phyloP scores from a whole-genome alignment of 1,140 invertebrate species.

The Bacillus rossius region DNA sequence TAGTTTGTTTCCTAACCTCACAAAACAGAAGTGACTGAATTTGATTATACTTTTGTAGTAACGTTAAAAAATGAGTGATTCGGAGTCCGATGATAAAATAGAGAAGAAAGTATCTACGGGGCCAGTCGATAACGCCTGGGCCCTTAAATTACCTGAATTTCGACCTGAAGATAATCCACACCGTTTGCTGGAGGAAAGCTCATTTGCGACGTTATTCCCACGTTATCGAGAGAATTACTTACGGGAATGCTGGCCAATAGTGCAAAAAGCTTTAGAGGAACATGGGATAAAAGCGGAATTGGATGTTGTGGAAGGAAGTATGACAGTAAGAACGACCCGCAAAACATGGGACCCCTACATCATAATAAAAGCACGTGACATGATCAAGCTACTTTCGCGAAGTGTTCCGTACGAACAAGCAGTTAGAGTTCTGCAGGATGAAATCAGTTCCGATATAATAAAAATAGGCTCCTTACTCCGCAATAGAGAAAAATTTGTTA shows the following conservation, averaged over 20 bases:
- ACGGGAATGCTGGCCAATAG: constrained; percentile 91
- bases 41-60: too few species aligned
- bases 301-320: constrained; percentile 92
- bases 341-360: constrained; percentile 99
- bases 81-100: too few species aligned
- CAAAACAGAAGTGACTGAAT: too few species aligned
- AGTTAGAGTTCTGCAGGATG: constrained; percentile 77
- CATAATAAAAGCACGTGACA: constrained; percentile 93
- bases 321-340: constrained; percentile 91
- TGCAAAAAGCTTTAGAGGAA: constrained; percentile 77
- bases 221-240: constrained; percentile 97
- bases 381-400: constrained; percentile 91
- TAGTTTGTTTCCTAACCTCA: too few species aligned
- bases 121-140: constrained; percentile 81
- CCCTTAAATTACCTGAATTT: constrained; percentile 86
- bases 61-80: too few species aligned
- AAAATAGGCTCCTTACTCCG: constrained; percentile 89
- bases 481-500: constrained; percentile 95
- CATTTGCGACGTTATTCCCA: constrained; percentile 77
- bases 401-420: constrained; percentile 98
- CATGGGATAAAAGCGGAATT: constrained; percentile 84
- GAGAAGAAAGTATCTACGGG: background rate
- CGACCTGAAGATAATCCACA: constrained; percentile 86
- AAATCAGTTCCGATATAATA: constrained; percentile 92
- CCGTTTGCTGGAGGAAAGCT: constrained; percentile 69